Evolutionary conservation across 92 coral and sea anemone species (phyloP), one percentile per base, ranked within the genome.

Genomic region (Epizoanthus stellaris): DNA sequence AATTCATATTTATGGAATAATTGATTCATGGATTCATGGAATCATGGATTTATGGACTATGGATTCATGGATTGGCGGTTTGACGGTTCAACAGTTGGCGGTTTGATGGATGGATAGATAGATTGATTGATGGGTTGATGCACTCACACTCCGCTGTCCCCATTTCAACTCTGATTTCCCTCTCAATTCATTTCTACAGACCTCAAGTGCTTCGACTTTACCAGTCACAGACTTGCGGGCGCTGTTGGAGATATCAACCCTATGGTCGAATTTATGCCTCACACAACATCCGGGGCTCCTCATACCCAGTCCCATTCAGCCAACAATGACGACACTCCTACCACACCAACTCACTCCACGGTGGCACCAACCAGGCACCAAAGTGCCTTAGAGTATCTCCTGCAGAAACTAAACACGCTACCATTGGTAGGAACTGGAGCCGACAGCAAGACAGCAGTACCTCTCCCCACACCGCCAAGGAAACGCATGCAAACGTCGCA

Each of bases 181-280:
- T 19, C 16, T 40, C 15, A 17, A 16, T 71, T 13, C 23, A 19
- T 6, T 77, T 21, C 65, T 82, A 6, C 81, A 96, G 99, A 91
- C 82, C 81, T 96, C 16, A 89, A 94, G 25, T 96, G 99, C 73
- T 96, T 96, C 77, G 97, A 96, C 62, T 96, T 96, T 87, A 66
- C 98, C 12, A 76, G 62, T 3, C 89, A 93, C 64, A 85, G 87
- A 82, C 77, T 91, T 59, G 89, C 87, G 20, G 89, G 93, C 42
- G 86, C 91, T 66, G 90, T 94, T 0, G 94, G 98, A 17, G 98
- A 94, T 47, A 90, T 96, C 8, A 96, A 96, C 75, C 99, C 99
- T 4, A 96, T 96, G 97, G 56, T 94, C 15, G 99, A 96, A 82
- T 96, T 89, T 65, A 96, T 94, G 99, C 99, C 99, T 10, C 99